phyloP scores from a whole-genome alignment of 1,140 invertebrate genomes.

The Trichonephila clavipes region DNA sequence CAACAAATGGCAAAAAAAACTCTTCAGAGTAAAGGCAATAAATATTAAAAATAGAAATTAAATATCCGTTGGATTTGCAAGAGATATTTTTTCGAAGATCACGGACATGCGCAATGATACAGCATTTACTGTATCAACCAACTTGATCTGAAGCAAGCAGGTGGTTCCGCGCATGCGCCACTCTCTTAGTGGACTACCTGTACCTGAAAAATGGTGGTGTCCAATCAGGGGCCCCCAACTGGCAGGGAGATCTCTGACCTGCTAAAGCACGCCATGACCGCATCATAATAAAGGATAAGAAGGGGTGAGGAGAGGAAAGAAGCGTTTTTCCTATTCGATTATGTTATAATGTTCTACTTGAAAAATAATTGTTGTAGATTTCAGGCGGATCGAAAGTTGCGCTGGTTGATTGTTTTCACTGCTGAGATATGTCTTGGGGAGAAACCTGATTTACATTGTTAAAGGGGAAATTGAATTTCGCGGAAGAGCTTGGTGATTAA shows the following conservation, averaged over 20 bases:
- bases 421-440: background rate
- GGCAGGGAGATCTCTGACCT: conserved; percentile 60
- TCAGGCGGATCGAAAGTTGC: background rate
- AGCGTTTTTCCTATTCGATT: conserved; percentile 36
- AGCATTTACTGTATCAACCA: conserved; percentile 21
- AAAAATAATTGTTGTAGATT: background rate
- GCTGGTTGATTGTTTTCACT: background rate
- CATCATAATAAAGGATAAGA: background rate
- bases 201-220: conserved; percentile 72
- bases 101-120: background rate
- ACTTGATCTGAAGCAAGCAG: conserved; percentile 57
- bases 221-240: conserved; percentile 43
- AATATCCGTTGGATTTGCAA: no score
- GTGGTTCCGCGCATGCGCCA: conserved; percentile 66
- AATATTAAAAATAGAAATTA: no score
- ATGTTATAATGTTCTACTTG: conserved; percentile 26
- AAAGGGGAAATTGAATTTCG: background rate
- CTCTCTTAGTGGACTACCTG: conserved; percentile 50
- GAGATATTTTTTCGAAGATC: background rate
- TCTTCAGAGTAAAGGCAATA: no score
- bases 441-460: background rate
- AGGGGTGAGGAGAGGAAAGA: background rate
- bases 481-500: background rate
- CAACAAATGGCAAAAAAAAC: no score
- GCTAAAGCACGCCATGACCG: conserved; percentile 65